Evolutionary conservation across 1,140 invertebrate species (phyloP).

Genomic region (Aphelinus certus): DNA sequence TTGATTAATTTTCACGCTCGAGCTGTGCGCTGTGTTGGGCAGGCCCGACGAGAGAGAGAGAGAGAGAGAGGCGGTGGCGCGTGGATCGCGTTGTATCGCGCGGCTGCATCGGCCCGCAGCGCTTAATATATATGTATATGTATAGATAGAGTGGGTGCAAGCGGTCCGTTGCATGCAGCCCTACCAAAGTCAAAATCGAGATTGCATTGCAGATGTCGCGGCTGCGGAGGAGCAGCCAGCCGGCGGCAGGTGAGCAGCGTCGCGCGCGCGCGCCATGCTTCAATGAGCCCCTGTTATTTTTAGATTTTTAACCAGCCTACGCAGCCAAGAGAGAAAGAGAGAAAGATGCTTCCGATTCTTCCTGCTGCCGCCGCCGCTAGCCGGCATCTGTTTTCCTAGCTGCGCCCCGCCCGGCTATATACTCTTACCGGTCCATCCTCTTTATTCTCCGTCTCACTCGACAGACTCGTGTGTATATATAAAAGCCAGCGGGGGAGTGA

Average conservation of each 20-base stretch:
- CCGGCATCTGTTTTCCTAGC: too few species aligned
- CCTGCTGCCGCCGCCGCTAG: too few species aligned
- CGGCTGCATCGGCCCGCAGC: too few species aligned
- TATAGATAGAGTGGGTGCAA: too few species aligned
- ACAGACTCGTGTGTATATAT: too few species aligned
- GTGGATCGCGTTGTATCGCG: neutral
- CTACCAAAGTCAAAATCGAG: constrained; percentile 43
- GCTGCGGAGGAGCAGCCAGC: neutral
- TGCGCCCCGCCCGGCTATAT: too few species aligned
- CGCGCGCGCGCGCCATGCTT: constrained; percentile 52
- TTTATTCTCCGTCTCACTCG: too few species aligned
- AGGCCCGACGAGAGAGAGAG: constrained; percentile 43
- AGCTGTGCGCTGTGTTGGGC: constrained; percentile 55
- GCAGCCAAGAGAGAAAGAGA: too few species aligned
- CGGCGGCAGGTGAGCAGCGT: constrained; percentile 53
- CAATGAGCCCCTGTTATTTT: constrained; percentile 59
- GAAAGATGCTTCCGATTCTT: too few species aligned
- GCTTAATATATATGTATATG: too few species aligned
- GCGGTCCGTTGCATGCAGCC: constrained; percentile 5
- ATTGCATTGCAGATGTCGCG: constrained; percentile 60
- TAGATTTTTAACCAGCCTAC: constrained; percentile 50
- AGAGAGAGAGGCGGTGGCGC: constrained; percentile 6
- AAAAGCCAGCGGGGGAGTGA: too few species aligned
- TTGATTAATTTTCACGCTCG: constrained; percentile 65
- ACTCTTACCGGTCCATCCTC: too few species aligned